Evolutionary conservation across 2,113 vertebrate species (phyloP).

Genomic region (Chionodraco myersi): DNA sequence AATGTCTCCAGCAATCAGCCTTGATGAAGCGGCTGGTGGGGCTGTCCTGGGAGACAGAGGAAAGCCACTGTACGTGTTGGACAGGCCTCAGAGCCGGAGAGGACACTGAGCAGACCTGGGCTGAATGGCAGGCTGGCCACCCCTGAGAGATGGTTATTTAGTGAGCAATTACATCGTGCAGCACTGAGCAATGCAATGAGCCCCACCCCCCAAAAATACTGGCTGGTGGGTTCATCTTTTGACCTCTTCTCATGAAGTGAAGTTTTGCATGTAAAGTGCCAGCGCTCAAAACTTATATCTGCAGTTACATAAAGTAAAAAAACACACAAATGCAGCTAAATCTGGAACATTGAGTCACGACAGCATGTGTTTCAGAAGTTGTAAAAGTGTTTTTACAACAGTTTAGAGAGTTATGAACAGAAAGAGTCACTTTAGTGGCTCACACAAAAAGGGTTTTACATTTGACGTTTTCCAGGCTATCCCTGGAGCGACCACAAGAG

Average conservation of each 20-base stretch:
- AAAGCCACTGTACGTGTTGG: conserved; percentile 78
- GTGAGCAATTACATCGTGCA: conserved; percentile 72
- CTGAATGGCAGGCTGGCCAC: conserved; percentile 66
- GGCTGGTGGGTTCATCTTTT: conserved; percentile 45
- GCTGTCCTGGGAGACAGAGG: conserved; percentile 69
- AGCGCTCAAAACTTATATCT: conserved; percentile 38
- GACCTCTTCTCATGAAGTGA: conserved; percentile 59
- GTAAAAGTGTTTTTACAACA: conserved; percentile 49
- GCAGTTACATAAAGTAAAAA: conserved; percentile 12
- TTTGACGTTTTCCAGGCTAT: conserved; percentile 67
- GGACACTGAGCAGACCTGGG: conserved; percentile 76
- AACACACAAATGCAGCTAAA: conserved; percentile 37
- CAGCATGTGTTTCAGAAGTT: conserved; percentile 54
- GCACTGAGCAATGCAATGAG: conserved; percentile 52
- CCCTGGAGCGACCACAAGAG: conserved; percentile 73
- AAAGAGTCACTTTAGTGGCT: conserved; percentile 41
- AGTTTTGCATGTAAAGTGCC: conserved; percentile 31
- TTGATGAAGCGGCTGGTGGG: conserved; percentile 70
- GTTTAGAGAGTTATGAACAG: conserved; percentile 53
- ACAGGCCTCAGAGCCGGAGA: conserved; percentile 42
- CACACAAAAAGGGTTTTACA: conserved; percentile 35
- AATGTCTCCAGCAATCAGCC: conserved; percentile 79
- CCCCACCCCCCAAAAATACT: conserved; percentile 16
- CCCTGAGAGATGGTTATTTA: conserved; percentile 74
- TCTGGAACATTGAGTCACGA: conserved; percentile 43